Evolutionary conservation across 2,888 invertebrate genomes (phyloP), one percentile per base, ranked within the genome.

Genomic region (Himalopsyche tibetana): DNA sequence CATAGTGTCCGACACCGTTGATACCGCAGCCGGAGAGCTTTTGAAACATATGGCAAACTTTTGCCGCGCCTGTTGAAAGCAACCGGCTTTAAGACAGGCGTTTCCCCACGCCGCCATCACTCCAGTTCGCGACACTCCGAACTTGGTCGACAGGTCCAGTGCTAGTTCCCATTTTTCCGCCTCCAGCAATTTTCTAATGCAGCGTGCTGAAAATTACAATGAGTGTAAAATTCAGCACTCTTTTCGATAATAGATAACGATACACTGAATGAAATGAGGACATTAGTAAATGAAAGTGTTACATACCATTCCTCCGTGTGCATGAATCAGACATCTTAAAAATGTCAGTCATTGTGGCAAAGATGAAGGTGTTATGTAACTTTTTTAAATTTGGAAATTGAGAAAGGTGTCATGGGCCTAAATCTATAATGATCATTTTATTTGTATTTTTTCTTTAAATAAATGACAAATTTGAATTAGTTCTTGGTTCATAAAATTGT

Each of bases 81-180:
- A 95, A 0, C 98, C 97, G 0, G 96, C 96, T 89, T 95, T 95
- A 5, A 97, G 92, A 88, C 96, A 96, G 17, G 96, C 95, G 90
- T 97, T 95, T 0, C 98, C 98, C 97, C 98, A 98, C 0, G 97
- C 96, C 0, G 96, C 96, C 94, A 98, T 95, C 0, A 98, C 97
- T 69, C 97, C 96, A 89, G 94, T 94, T 9, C 95, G 94, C 28
- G 97, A 95, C 28, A 97, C 92, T 0, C 98, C 98, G 87, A 96
- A 96, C 92, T 98, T 98, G 0, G 98, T 96, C 2, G 98, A 97
- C 79, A 98, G 96, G 90, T 97, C 96, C 84, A 97, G 90, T 0
- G 97, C 98, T 74, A 98, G 91, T 86, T 95, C 94, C 96, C 98
- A 97, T 90, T 97, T 95, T 90, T 98, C 98, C 0, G 96, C 95